Evolutionary conservation across 2,797 vertebrate species (phyloP).

Genomic region (Netta rufina): DNA sequence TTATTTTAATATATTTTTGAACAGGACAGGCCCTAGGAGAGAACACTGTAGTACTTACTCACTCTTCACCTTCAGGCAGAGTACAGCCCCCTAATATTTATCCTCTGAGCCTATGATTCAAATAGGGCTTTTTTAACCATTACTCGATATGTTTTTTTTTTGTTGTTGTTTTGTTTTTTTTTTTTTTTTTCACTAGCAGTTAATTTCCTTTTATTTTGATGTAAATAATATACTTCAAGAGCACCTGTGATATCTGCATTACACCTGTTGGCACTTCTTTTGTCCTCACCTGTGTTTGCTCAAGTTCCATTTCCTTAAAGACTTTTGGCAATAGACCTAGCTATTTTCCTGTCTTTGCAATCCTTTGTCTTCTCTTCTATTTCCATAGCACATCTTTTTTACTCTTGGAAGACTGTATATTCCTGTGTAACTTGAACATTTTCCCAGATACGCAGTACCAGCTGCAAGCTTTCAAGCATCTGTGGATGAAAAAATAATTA

Average conservation of each 20-base stretch:
- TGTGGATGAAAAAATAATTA: not conserved
- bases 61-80: not conserved
- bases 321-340: not conserved
- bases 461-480: not conserved
- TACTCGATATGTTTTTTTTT: not conserved
- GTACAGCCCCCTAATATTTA: not conserved
- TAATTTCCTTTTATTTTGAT: not conserved
- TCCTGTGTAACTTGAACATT: not conserved
- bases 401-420: not conserved
- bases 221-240: not conserved
- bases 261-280: not conserved
- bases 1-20: not conserved
- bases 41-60: not conserved
- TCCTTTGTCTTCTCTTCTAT: not conserved
- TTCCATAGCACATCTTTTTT: not conserved
- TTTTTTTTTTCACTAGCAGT: not conserved
- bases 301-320: not conserved
- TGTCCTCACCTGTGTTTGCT: not conserved
- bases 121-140: not conserved
- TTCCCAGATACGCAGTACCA: not conserved
- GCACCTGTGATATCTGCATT: not conserved
- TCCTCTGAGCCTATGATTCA: not conserved
- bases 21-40: accelerated
- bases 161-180: not conserved
- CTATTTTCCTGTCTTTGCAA: not conserved